These are phyloP conservation scores for Synergus japonicus DNA, from an alignment of 2,888 invertebrate genomes.

Conservation along the genomic window DNA sequence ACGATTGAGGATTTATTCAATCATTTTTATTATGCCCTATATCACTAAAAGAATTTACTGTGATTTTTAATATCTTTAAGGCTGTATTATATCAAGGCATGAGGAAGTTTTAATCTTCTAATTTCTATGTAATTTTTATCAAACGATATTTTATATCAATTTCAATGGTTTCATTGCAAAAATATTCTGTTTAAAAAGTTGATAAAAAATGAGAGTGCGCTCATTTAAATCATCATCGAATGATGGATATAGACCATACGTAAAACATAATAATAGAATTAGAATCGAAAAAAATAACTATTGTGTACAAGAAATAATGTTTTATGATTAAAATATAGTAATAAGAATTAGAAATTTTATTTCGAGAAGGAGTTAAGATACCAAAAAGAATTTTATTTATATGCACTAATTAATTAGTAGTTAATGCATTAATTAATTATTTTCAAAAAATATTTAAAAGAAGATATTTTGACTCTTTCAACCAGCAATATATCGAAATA, in stretches of 20 bases:
- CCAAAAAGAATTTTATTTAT: neutral
- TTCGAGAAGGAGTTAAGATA: neutral
- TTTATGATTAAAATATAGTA: neutral
- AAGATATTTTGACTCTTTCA: neutral
- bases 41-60: neutral
- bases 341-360: neutral
- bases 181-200: neutral
- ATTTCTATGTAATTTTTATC: neutral
- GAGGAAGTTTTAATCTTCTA: neutral
- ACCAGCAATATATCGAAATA: neutral
- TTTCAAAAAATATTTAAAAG: neutral
- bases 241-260: neutral
- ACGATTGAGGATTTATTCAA: neutral
- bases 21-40: neutral
- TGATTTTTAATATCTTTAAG: neutral
- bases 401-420: neutral
- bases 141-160: neutral
- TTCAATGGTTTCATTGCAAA: neutral
- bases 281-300: constrained; percentile 45
- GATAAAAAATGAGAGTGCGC: neutral
- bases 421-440: too few species aligned
- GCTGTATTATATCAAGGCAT: neutral
- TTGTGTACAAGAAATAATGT: constrained; percentile 54
- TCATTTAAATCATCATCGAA: neutral
- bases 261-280: constrained; percentile 40